phyloP scores from a whole-genome alignment of 2,113 vertebrate genomes.

The Sula dactylatra region DNA sequence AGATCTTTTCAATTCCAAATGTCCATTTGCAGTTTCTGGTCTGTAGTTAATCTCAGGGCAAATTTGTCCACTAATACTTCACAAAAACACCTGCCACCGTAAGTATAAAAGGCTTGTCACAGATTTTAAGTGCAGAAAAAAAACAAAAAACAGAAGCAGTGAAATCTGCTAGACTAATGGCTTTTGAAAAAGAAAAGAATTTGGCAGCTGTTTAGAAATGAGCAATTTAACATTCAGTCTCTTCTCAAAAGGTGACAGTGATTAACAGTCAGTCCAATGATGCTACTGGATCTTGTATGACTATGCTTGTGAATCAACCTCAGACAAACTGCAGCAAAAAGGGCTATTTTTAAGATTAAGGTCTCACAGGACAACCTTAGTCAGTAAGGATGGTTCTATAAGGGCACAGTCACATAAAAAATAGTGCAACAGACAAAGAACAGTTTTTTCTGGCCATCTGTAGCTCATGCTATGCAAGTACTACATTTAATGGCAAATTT shows the following conservation, averaged over 20 bases:
- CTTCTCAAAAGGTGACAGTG: slow-evolving; percentile 17
- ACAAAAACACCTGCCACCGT: neutral
- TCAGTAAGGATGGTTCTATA: neutral
- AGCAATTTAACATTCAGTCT: neutral
- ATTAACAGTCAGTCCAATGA: neutral
- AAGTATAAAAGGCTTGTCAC: neutral
- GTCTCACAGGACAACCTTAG: neutral
- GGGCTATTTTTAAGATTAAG: slow-evolving; percentile 22
- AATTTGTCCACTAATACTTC: neutral
- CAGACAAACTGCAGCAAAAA: neutral
- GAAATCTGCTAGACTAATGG: neutral
- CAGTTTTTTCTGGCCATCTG: neutral
- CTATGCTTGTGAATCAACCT: neutral
- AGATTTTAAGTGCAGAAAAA: neutral
- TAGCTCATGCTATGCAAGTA: neutral
- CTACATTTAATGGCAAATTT: neutral
- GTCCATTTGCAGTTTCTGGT: neutral
- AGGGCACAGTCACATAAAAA: neutral
- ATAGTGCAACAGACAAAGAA: neutral
- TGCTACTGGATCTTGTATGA: neutral
- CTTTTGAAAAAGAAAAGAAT: neutral
- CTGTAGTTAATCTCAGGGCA: neutral
- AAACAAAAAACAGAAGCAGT: neutral
- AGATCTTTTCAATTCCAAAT: neutral
- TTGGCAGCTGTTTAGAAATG: neutral